phyloP scores from a whole-genome alignment of 2,888 invertebrate species.

The Metacarcinus magister region DNA sequence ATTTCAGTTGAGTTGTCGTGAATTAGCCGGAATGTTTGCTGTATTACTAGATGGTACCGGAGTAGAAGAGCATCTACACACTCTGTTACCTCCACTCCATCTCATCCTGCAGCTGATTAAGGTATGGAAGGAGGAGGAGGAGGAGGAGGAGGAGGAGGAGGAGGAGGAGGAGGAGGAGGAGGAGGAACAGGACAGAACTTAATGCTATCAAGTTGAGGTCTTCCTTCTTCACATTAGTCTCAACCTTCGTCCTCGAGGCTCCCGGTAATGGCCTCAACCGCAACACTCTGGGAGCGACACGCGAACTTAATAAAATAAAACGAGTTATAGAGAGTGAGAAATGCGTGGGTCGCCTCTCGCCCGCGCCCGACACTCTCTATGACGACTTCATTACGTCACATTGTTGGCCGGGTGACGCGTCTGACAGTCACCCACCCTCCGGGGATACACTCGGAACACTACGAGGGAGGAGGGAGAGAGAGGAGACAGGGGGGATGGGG shows the following conservation, averaged over 20 bases:
- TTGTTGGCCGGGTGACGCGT: slow-evolving; percentile 78
- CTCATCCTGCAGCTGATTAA: slow-evolving; percentile 12
- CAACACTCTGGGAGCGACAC: slow-evolving; percentile 42
- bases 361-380: slow-evolving; percentile 44
- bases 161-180: background rate
- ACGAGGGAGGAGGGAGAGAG: background rate
- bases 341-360: background rate
- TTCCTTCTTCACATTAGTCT: background rate
- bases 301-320: slow-evolving; percentile 64
- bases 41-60: slow-evolving; percentile 11
- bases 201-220: background rate
- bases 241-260: background rate
- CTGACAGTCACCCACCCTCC: slow-evolving; percentile 58
- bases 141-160: background rate
- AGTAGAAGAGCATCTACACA: slow-evolving; percentile 1
- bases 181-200: background rate
- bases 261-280: background rate
- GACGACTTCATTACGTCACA: slow-evolving; percentile 80
- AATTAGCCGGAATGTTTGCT: slow-evolving; percentile 77
- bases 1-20: slow-evolving; percentile 81
- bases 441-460: background rate
- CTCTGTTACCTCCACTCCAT: background rate
- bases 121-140: background rate
- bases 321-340: slow-evolving; percentile 32
- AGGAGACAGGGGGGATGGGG: background rate